Percentiles rank a stretch among this genome's conserved stretches.
Conservation (phyloP, 2,797 vertebrate species). For the Labeo calbasu region DNA sequence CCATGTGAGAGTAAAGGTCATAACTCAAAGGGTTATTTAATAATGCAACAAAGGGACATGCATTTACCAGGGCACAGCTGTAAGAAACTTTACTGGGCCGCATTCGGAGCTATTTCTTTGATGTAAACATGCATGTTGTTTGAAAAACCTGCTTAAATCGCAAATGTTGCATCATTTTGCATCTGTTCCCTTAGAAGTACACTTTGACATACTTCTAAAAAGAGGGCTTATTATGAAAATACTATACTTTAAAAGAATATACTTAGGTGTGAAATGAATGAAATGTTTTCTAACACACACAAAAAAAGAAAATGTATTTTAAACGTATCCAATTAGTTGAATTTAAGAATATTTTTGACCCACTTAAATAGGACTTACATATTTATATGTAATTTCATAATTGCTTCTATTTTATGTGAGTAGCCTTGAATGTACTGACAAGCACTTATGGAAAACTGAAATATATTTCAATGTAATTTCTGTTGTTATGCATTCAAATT, state of each 20-base stretch:
- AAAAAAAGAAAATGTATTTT: not conserved
- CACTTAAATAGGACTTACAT: not conserved
- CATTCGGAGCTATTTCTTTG: conserved; percentile 13
- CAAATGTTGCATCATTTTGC: not conserved
- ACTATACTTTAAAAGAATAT: not conserved
- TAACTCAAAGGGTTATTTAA: conserved; percentile 57
- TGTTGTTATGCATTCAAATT: not conserved
- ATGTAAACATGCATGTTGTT: not conserved
- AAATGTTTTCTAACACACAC: not conserved
- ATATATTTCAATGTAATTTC: too few species aligned
- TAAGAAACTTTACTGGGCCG: conserved; percentile 15
- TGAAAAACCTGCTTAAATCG: not conserved
- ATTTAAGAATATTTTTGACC: not conserved
- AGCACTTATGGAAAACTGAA: too few species aligned
- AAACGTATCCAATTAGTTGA: not conserved
- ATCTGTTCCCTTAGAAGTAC: not conserved
- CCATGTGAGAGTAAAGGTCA: conserved; percentile 55
- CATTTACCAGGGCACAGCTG: conserved; percentile 42
- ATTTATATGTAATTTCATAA: not conserved
- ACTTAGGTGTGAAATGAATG: not conserved
- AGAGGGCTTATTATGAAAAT: not conserved
- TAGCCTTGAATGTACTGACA: too few species aligned
- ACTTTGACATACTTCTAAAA: not conserved
- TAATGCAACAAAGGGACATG: conserved; percentile 56
- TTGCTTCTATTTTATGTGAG: not conserved